Percentiles rank a stretch among this genome's conserved stretches.
Evolutionary conservation across 2,888 invertebrate genomes (phyloP).

Genomic region (Tortricodes alternella): DNA sequence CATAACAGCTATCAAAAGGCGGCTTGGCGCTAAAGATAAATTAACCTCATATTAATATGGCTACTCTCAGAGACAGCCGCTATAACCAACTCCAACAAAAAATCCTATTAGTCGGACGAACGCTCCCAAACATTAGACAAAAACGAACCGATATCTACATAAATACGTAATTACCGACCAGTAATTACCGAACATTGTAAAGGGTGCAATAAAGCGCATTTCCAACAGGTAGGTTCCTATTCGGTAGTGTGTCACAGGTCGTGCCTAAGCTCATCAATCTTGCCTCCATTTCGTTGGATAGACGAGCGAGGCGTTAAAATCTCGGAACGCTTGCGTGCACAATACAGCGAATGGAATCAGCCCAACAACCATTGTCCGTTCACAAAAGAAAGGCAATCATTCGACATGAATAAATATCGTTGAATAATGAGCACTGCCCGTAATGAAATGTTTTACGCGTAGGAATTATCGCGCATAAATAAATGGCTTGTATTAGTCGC

Average conservation of each 20-base stretch:
- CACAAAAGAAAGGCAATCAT: slow-evolving; percentile 82
- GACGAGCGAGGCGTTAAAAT: slow-evolving; percentile 35
- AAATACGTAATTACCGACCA: slow-evolving; percentile 60
- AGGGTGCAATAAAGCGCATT: slow-evolving; percentile 74
- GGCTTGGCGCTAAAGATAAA: slow-evolving; percentile 56
- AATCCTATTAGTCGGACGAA: slow-evolving; percentile 70
- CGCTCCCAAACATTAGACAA: slow-evolving; percentile 66
- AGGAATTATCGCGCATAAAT: slow-evolving; percentile 72
- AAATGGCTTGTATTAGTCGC: slow-evolving; percentile 52
- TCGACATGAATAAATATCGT: slow-evolving; percentile 82
- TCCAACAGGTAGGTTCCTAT: slow-evolving; percentile 61
- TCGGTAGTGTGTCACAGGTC: slow-evolving; percentile 82
- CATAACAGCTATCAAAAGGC: slow-evolving; percentile 40
- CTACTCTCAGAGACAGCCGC: slow-evolving; percentile 41
- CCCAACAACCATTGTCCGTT: slow-evolving; percentile 72
- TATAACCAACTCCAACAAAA: slow-evolving; percentile 59
- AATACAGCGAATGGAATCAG: slow-evolving; percentile 75
- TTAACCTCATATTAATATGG: slow-evolving; percentile 68
- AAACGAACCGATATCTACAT: slow-evolving; percentile 57
- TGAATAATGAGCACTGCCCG: slow-evolving; percentile 76
- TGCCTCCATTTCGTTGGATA: slow-evolving; percentile 74
- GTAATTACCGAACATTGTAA: slow-evolving; percentile 72
- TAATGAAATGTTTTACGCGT: slow-evolving; percentile 81
- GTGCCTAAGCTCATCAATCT: slow-evolving; percentile 80
- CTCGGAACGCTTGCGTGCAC: slow-evolving; percentile 70